Percentiles rank a stretch among this genome's conserved stretches.
Evolutionary conservation across 1,140 invertebrate species (phyloP).

Genomic region (Chymomyza costata): DNA sequence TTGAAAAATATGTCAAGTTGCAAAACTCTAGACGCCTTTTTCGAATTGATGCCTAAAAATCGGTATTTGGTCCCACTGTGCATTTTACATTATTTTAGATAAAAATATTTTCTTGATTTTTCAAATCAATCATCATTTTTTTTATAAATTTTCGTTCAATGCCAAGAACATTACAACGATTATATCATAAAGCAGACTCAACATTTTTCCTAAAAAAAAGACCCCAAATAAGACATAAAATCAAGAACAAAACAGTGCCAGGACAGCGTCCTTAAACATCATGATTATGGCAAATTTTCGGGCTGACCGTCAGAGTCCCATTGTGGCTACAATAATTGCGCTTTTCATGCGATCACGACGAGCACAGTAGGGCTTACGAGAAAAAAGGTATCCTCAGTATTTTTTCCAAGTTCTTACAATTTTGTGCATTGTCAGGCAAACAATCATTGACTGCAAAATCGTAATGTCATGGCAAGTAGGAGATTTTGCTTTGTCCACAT

Average conservation of each 20-base stretch:
- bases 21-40: too few species aligned
- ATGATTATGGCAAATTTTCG: constrained; percentile 71
- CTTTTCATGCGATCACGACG: constrained; percentile 42
- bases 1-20: too few species aligned
- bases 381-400: constrained; percentile 15
- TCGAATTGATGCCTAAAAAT: too few species aligned
- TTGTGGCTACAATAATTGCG: constrained; percentile 60
- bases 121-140: too few species aligned
- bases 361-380: constrained; percentile 1
- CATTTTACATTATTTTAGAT: too few species aligned
- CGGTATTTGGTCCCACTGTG: too few species aligned
- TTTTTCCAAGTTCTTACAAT: constrained; percentile 16
- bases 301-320: constrained; percentile 28
- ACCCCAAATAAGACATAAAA: too few species aligned
- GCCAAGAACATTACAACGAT: constrained; percentile 66
- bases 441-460: constrained; percentile 69
- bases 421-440: constrained; percentile 44
- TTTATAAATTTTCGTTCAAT: too few species aligned
- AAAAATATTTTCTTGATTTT: too few species aligned
- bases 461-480: constrained; percentile 51
- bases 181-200: constrained; percentile 34
- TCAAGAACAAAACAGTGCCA: not conserved
- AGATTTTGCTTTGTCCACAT: constrained; percentile 7
- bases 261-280: constrained; percentile 30
- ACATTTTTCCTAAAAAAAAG: constrained; percentile 20